Base-by-base conservation (phyloP, 2,888 invertebrate genomes). In the Pandemis corylana region DNA sequence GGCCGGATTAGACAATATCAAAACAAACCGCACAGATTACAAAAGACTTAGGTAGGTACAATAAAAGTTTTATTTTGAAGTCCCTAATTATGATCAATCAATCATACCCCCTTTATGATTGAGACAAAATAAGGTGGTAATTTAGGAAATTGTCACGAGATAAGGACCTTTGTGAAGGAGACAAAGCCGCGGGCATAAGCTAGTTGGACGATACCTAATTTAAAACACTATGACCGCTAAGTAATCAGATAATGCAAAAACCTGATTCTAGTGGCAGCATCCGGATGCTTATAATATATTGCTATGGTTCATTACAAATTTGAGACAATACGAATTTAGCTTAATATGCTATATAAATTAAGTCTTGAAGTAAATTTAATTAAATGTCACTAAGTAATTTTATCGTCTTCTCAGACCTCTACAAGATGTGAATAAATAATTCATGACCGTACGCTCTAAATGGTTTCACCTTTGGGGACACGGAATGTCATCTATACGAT, bases 381-480 rank as follows among this genome's bases (percentile, higher is more conserved):
- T 75, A 75, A 66, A 71, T 53, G 75, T 67, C 70, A 67, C 62
- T 67, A 53, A 75, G 67, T 75, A 46, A 71, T 75, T 71, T 75
- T 75, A 74, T 75, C 67, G 64, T 53, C 15, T 67, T 53, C 68
- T 15, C 49, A 12, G 51, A 42, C 63, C 51, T 67, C 41, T 46
- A 44, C 10, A 12, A 56, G 70, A 66, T 75, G 56, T 61, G 53
- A 66, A 75, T 75, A 62, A 71, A 75, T 67, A 56, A 75, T 71
- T 75, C 75, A 75, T 75, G 75, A 46, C 62, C 59, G 51, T 56
- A 67, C 56, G 20, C 20, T 66, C 65, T 61, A 65, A 66, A 63
- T 62, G 67, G 20, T 62, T 63, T 61, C 51, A 67, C 67, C 51
- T 62, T 2, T 46, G 53, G 13, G 62, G 36, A 46, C 42, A 71